phyloP scores from a whole-genome alignment of 2,797 vertebrate species.

The Amniataba percoides region DNA sequence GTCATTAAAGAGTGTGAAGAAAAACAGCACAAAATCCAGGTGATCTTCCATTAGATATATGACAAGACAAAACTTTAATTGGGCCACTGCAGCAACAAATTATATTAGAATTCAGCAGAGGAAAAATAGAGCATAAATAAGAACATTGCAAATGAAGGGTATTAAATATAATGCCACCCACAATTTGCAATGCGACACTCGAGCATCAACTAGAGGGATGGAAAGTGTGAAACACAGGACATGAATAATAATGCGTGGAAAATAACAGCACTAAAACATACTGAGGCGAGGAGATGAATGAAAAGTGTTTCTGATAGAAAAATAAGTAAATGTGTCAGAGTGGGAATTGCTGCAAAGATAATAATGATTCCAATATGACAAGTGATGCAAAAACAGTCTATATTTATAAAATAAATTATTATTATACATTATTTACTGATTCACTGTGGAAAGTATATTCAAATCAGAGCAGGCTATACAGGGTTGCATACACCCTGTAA shows the following conservation, averaged over 20 bases:
- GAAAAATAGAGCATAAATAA: slow-evolving; percentile 43
- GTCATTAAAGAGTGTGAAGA: background rate
- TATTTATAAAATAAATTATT: background rate
- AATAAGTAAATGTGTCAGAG: background rate
- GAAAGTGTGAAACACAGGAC: slow-evolving; percentile 34
- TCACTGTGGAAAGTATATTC: background rate
- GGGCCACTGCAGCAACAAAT: slow-evolving; percentile 43
- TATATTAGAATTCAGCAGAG: slow-evolving; percentile 46
- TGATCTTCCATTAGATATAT: slow-evolving; percentile 44
- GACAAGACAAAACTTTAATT: slow-evolving; percentile 50
- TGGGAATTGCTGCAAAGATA: slow-evolving; percentile 6
- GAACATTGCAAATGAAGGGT: slow-evolving; percentile 43
- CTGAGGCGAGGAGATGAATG: slow-evolving; percentile 17
- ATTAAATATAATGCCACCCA: slow-evolving; percentile 49
- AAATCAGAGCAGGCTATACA: background rate
- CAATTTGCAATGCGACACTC: slow-evolving; percentile 46
- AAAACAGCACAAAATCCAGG: slow-evolving; percentile 42
- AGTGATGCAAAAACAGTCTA: background rate
- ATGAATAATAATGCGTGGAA: slow-evolving; percentile 39
- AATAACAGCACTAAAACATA: slow-evolving; percentile 29
- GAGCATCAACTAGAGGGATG: slow-evolving; percentile 26
- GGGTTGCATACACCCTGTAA: background rate
- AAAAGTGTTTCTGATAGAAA: slow-evolving; percentile 5
- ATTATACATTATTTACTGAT: background rate
- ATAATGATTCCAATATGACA: background rate